phyloP scores from a whole-genome alignment of 2,888 invertebrate species.

The Prosapia bicincta region DNA sequence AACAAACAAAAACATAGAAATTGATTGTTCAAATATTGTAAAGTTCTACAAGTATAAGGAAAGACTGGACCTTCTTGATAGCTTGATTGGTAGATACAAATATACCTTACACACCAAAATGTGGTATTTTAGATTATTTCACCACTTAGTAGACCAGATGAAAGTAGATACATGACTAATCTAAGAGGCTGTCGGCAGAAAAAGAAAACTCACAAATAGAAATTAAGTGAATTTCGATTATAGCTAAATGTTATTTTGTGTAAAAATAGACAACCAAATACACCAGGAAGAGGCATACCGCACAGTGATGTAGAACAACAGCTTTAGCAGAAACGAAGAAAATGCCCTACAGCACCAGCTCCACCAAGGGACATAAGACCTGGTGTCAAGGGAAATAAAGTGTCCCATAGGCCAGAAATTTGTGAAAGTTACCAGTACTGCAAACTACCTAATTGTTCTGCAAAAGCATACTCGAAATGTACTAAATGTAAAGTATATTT shows the following conservation, averaged over 20 bases:
- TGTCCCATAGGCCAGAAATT: constrained; percentile 20
- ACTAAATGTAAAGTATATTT: constrained; percentile 24
- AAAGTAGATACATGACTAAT: constrained; percentile 40
- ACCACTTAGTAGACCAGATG: constrained; percentile 41
- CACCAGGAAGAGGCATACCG: constrained; percentile 10
- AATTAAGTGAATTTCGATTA: too few species aligned
- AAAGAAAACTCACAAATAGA: neutral
- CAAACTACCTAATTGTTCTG: constrained; percentile 28
- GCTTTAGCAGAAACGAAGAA: constrained; percentile 10
- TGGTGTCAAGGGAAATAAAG: too few species aligned
- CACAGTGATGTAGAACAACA: neutral
- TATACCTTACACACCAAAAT: constrained; percentile 42
- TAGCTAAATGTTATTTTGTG: constrained; percentile 14
- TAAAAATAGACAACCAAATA: constrained; percentile 7
- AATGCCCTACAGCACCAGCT: constrained; percentile 15
- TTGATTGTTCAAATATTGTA: constrained; percentile 43
- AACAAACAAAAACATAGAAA: constrained; percentile 42
- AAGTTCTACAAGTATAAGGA: constrained; percentile 44
- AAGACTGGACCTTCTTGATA: constrained; percentile 44
- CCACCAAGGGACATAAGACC: constrained; percentile 17
- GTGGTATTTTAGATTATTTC: constrained; percentile 44
- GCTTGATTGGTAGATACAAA: constrained; percentile 37
- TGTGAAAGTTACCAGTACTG: constrained; percentile 15
- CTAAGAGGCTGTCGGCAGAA: constrained; percentile 3
- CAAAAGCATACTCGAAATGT: constrained; percentile 16